These are phyloP conservation scores for Phortica magna DNA, from an alignment of 2,888 invertebrate genomes.

Conservation along the genomic window DNA sequence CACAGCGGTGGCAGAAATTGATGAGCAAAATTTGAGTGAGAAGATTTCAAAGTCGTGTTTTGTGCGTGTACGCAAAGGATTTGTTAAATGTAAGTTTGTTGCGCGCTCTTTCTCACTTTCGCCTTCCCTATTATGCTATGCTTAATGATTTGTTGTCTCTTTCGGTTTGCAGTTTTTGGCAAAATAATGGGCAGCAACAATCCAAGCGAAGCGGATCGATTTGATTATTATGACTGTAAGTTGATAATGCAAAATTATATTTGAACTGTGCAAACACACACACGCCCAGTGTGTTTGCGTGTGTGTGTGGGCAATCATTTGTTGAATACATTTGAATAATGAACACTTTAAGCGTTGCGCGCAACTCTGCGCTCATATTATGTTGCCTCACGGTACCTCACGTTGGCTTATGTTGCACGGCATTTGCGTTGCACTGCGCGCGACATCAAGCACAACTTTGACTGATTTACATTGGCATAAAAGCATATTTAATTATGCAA, in stretches of 20 bases:
- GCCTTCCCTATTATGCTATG: not conserved
- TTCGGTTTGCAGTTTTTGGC: constrained; percentile 66
- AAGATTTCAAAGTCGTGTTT: constrained; percentile 59
- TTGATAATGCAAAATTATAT: constrained; percentile 39
- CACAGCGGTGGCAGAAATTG: not conserved
- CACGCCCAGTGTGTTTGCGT: too few species aligned
- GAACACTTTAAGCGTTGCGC: too few species aligned
- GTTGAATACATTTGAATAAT: too few species aligned
- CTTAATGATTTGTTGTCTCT: not conserved
- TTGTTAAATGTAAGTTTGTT: constrained; percentile 69
- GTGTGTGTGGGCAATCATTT: too few species aligned
- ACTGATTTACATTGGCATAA: too few species aligned
- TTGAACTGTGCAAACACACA: too few species aligned
- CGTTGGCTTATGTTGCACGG: too few species aligned
- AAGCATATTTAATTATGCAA: too few species aligned
- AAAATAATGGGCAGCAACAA: constrained; percentile 77
- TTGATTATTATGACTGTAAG: constrained; percentile 76
- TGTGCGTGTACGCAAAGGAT: constrained; percentile 65
- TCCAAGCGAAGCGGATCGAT: constrained; percentile 76
- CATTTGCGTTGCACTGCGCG: too few species aligned
- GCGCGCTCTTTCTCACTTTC: not conserved
- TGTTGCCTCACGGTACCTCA: too few species aligned
- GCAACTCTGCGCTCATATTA: too few species aligned
- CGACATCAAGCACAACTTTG: too few species aligned
- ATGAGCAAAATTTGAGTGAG: not conserved